phyloP scores from a whole-genome alignment of 2,113 vertebrate genomes.

The Empidonax alnorum region DNA sequence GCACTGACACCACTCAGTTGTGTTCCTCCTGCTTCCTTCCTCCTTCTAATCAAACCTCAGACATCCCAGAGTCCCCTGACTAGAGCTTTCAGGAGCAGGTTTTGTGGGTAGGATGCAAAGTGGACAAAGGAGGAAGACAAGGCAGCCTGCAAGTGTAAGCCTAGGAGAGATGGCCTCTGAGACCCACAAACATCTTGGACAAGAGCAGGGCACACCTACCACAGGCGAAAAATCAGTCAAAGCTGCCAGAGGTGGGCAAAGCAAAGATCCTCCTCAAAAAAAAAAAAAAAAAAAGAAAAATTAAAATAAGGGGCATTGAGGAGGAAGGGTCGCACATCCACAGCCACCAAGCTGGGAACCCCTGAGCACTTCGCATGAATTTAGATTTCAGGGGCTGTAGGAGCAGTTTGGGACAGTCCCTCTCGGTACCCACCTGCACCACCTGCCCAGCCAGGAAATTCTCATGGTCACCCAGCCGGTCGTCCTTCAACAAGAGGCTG shows the following conservation, averaged over 20 bases:
- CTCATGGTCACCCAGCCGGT: background rate
- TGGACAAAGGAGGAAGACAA: background rate
- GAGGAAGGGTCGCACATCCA: background rate
- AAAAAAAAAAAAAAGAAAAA: background rate
- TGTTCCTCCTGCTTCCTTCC: background rate
- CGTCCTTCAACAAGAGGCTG: constrained; percentile 11
- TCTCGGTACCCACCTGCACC: background rate
- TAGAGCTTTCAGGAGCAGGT: background rate
- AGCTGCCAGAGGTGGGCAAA: background rate
- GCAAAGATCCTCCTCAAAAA: background rate
- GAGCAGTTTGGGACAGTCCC: background rate
- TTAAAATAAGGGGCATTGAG: rapidly evolving
- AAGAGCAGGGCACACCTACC: background rate
- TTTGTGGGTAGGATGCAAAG: background rate
- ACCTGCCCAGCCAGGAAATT: constrained; percentile 46
- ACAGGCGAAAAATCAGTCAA: background rate
- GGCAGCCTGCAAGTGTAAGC: background rate
- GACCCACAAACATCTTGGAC: background rate
- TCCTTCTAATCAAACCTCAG: background rate
- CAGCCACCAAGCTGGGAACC: background rate
- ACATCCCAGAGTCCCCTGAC: background rate
- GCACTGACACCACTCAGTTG: background rate
- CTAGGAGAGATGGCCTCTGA: background rate
- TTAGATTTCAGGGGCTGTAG: background rate
- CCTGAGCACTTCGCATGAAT: background rate